Base-by-base conservation (phyloP, 2,888 invertebrate species). In the Hydriomena furcata region DNA sequence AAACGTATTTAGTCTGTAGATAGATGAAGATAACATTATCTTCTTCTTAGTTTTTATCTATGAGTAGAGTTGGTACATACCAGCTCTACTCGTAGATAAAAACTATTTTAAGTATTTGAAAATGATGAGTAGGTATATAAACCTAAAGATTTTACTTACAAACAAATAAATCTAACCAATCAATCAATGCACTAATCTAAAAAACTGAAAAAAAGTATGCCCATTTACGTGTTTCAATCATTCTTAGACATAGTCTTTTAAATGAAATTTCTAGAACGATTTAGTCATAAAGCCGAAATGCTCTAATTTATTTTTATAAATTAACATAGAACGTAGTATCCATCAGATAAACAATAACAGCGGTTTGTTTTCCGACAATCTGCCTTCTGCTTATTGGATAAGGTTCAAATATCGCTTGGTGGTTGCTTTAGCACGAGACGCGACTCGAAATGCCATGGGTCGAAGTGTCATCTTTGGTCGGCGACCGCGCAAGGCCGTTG, bases 401-500 rank as follows among this genome's bases (percentile, higher is more conserved):
- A 72, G 47, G 55, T 27, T 52, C 41, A 43, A 46, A 25, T n/a
- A 8, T 41, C 13, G 31, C 24, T 31, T 41, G 41, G 12, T 13
- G 12, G 21, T n/a, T 40, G 7, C 10, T 28, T 10, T 25, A 17
- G 13, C 10, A 7, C 11, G 12, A 41, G 21, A 23, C 61, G 54
- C 54, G 61, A 60, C 69, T 69, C 57, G 51, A 79, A 83, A 84
- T 84, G 76, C 76, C 79, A 73, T 77, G 73, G 79, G 74, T 80
- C 78, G 76, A 52, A 61, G 76, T 76, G 79, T 79, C 77, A 78
- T 63, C 66, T 69, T 73, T 84, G 86, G 83, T 80, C 87, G 83
- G 83, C 82, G 89, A 85, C 89, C 87, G 82, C 71, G 78, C 89
- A 89, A 89, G 89, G 89, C 86, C 89, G 83, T 73, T 61, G 61